Percentiles rank a stretch among this genome's conserved stretches.
phyloP scores from a whole-genome alignment of 2,797 vertebrate species.

The Thaleichthys pacificus region DNA sequence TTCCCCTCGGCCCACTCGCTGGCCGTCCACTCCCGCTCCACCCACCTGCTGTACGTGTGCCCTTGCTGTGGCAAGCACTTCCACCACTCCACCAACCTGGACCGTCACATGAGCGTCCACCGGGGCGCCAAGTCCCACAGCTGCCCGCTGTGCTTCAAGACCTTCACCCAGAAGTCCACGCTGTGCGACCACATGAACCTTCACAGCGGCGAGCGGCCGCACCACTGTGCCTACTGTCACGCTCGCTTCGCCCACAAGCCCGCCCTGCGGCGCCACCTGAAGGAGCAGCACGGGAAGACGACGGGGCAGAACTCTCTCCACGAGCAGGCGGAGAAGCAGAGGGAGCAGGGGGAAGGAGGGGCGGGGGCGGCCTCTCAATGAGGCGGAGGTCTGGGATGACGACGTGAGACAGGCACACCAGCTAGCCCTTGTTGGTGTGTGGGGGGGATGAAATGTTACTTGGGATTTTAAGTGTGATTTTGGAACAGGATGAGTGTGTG shows the following conservation, averaged over 20 bases:
- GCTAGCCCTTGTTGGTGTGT: background rate
- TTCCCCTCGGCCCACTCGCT: constrained; percentile 88
- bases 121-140: constrained; percentile 86
- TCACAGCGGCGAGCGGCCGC: constrained; percentile 90
- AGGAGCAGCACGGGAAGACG: constrained; percentile 94
- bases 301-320: constrained; percentile 90
- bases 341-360: constrained; percentile 38
- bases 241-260: constrained; percentile 95
- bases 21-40: constrained; percentile 84
- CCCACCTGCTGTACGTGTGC: constrained; percentile 89
- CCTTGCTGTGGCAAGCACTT: constrained; percentile 94
- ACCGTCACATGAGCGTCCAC: constrained; percentile 92
- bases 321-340: constrained; percentile 80
- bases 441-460: background rate
- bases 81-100: constrained; percentile 91
- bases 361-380: background rate
- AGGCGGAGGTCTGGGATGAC: background rate
- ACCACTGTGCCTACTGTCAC: constrained; percentile 90
- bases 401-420: background rate
- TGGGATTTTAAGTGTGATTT: background rate
- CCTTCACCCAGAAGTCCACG: constrained; percentile 94
- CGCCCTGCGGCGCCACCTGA: constrained; percentile 88
- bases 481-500: background rate
- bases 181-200: constrained; percentile 97
- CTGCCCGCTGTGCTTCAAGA: constrained; percentile 91